Percentiles rank a stretch among this genome's conserved stretches.
Conservation (phyloP, 2,888 invertebrate species). For the Noctua janthina region DNA sequence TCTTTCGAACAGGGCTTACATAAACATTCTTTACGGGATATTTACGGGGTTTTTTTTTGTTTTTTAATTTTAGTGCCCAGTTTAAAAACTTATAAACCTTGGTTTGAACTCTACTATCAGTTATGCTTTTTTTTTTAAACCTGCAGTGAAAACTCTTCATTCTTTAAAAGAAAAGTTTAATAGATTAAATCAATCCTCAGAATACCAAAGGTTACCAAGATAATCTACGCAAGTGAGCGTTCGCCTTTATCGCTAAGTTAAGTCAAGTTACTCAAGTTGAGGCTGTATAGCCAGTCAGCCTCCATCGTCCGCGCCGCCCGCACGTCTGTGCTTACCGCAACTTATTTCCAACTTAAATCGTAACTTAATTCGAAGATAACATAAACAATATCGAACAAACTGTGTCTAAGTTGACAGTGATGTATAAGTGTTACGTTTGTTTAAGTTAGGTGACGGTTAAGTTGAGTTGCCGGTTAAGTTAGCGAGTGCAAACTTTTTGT, state of each 20-base stretch:
- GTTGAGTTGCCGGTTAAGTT: constrained; percentile 66
- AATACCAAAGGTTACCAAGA: constrained; percentile 62
- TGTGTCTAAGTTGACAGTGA: constrained; percentile 50
- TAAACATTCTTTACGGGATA: too few relatives aligned
- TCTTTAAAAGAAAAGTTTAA: constrained; percentile 30
- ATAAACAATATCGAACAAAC: constrained; percentile 49
- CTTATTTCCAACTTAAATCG: constrained; percentile 72
- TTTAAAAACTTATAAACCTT: too few relatives aligned
- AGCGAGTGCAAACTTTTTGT: constrained; percentile 73
- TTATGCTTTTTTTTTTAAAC: too few relatives aligned
- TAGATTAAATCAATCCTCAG: constrained; percentile 61
- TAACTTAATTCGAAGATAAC: constrained; percentile 72
- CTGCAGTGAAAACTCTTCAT: too few relatives aligned
- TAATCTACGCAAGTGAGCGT: constrained; percentile 63
- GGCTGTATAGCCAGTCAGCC: constrained; percentile 73
- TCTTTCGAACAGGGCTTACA: too few relatives aligned
- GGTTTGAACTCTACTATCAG: too few relatives aligned
- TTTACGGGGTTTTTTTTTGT: too few relatives aligned
- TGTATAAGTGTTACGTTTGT: constrained; percentile 35
- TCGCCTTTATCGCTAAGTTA: constrained; percentile 66
- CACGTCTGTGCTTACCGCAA: constrained; percentile 69
- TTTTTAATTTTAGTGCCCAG: too few relatives aligned
- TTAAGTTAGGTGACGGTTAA: constrained; percentile 60
- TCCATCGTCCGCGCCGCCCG: constrained; percentile 64
- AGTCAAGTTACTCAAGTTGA: constrained; percentile 63